A percentile compares a stretch with the other conserved stretches of the same genome.
Conservation (phyloP, 2,113 vertebrate genomes). For the Malurus cyaneus region DNA sequence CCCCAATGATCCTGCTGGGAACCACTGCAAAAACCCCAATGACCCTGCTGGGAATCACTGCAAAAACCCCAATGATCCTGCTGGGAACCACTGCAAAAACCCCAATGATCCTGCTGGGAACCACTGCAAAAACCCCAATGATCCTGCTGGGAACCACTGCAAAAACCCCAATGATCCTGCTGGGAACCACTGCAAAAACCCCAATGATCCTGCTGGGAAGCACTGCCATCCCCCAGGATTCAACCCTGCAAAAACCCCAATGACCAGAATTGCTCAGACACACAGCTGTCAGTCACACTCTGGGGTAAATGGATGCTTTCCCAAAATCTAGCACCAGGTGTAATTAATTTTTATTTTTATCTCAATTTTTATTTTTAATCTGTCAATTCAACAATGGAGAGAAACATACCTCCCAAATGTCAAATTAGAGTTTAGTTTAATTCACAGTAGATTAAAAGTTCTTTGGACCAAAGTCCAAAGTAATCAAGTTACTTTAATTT, state of each 20-base stretch:
- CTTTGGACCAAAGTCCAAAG: not conserved
- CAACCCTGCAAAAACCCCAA: not conserved
- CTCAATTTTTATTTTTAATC: not conserved
- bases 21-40: no score
- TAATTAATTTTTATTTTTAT: not conserved
- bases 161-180: not conserved
- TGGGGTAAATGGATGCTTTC: not conserved
- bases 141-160: no score
- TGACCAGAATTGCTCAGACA: not conserved
- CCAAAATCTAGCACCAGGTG: not conserved
- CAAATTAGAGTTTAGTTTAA: not conserved
- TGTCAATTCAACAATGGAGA: not conserved
- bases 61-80: not conserved
- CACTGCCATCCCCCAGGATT: not conserved
- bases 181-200: no score
- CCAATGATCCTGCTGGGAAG: no score
- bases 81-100: not conserved
- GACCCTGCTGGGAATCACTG: no score
- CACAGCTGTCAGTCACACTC: not conserved
- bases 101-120: not conserved
- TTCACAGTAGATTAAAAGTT: not conserved
- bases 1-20: no score
- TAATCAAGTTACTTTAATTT: not conserved
- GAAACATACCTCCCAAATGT: not conserved
- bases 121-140: no score